phyloP scores from a whole-genome alignment of 2,888 invertebrate genomes.

The Hypomecis atomaria region DNA sequence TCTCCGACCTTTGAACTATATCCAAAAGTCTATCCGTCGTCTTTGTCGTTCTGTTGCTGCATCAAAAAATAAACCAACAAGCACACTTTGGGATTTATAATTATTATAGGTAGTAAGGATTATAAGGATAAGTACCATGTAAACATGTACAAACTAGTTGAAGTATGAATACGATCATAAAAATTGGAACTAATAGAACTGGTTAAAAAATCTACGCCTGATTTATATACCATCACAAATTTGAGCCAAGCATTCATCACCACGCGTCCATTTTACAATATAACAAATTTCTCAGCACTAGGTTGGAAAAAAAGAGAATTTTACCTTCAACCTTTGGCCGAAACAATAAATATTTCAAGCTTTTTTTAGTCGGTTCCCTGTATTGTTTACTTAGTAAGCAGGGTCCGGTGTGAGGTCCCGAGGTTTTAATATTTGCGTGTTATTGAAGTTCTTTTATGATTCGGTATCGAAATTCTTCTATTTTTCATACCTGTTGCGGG shows the following conservation, averaged over 20 bases:
- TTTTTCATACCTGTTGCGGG: slow-evolving; percentile 9
- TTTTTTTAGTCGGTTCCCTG: slow-evolving; percentile 44
- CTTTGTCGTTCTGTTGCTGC: no score
- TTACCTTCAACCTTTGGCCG: slow-evolving; percentile 54
- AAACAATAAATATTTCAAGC: slow-evolving; percentile 53
- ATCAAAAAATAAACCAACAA: no score
- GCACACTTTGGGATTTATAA: no score
- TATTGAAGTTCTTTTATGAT: slow-evolving; percentile 25
- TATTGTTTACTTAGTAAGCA: slow-evolving; percentile 59
- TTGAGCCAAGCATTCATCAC: slow-evolving; percentile 3
- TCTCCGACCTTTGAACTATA: no score
- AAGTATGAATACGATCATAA: not conserved
- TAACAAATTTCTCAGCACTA: slow-evolving; percentile 30
- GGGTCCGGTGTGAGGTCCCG: slow-evolving; percentile 49
- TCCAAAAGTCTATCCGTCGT: no score
- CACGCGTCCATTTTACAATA: slow-evolving; percentile 16
- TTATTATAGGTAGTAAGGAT: no score
- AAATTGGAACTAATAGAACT: not conserved
- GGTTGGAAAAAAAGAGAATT: slow-evolving; percentile 43
- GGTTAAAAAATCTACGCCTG: slow-evolving; percentile 6
- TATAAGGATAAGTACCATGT: no score
- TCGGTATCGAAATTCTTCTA: slow-evolving; percentile 11
- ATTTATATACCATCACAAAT: slow-evolving; percentile 30
- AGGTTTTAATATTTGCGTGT: slow-evolving; percentile 47
- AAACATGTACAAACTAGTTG: no score